These are phyloP conservation scores for Chloroclystis v-ata DNA, from an alignment of 2,888 invertebrate genomes.

Conservation along the genomic window DNA sequence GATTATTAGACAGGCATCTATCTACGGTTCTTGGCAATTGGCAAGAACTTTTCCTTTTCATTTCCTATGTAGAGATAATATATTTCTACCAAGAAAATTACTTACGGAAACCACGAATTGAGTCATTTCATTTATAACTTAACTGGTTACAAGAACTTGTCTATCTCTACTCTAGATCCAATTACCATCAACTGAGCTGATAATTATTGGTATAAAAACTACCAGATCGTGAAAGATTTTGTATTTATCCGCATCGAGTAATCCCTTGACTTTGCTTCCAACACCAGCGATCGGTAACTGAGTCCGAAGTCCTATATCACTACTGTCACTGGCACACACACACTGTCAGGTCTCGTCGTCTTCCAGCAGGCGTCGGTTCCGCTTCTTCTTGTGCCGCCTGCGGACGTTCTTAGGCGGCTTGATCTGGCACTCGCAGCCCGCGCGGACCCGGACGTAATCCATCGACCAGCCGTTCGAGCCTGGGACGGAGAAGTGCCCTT, in stretches of 20 bases:
- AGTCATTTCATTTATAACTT: no score
- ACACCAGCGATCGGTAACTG: conserved; percentile 32
- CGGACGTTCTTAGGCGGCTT: conserved; percentile 73
- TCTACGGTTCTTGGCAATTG: no score
- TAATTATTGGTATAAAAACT: no score
- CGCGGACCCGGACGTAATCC: conserved; percentile 89
- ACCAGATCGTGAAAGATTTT: no score
- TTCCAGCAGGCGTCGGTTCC: conserved; percentile 52
- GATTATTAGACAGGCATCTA: no score
- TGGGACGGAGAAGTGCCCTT: conserved; percentile 69
- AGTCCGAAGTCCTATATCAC: conserved; percentile 34
- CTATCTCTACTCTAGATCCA: no score
- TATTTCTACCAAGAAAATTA: no score
- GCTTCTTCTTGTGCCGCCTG: conserved; percentile 56
- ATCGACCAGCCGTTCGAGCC: conserved; percentile 83
- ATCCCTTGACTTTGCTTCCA: background rate
- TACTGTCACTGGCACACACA: conserved; percentile 32
- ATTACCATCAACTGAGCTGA: no score
- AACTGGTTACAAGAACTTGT: no score
- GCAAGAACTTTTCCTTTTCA: no score
- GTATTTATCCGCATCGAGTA: background rate
- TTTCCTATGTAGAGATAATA: no score
- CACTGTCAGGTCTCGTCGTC: conserved; percentile 63
- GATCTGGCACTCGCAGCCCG: conserved; percentile 91
- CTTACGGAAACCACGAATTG: no score